These are phyloP conservation scores for Allobates femoralis DNA, from an alignment of 2,797 vertebrate species.

Conservation along the genomic window DNA sequence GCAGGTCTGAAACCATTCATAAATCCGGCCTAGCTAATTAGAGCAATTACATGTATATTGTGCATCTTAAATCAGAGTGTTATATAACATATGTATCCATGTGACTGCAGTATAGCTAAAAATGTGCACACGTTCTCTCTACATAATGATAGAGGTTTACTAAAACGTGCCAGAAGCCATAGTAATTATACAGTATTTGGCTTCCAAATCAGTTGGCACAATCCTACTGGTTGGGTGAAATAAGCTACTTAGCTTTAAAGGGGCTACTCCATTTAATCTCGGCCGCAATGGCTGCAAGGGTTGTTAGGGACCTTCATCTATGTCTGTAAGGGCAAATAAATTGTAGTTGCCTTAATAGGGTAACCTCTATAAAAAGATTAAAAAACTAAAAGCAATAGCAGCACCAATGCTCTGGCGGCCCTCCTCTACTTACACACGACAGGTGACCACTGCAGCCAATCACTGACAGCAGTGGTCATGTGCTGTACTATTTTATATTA, in stretches of 20 bases:
- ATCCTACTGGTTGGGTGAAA: neutral
- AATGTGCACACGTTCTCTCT: neutral
- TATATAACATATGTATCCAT: neutral
- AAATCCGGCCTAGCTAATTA: neutral
- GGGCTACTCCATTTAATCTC: too few species aligned
- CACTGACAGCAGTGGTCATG: too few species aligned
- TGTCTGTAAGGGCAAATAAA: too few species aligned
- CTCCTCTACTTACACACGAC: too few species aligned
- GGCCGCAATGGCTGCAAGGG: too few species aligned
- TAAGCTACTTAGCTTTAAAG: neutral
- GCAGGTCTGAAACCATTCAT: neutral
- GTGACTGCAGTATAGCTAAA: slow-evolving; percentile 1
- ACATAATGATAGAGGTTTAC: slow-evolving; percentile 1
- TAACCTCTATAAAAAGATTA: too few species aligned
- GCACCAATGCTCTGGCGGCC: too few species aligned
- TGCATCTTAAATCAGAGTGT: neutral
- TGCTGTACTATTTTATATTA: too few species aligned
- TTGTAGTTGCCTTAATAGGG: too few species aligned
- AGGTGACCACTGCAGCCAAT: too few species aligned
- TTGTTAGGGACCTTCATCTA: too few species aligned
- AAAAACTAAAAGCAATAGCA: too few species aligned
- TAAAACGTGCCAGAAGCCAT: neutral
- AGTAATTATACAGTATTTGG: neutral
- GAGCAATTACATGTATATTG: neutral
- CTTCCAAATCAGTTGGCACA: neutral